These are phyloP conservation scores for Oophaga pumilio DNA, from an alignment of 2,113 vertebrate genomes.

Conservation along the genomic window DNA sequence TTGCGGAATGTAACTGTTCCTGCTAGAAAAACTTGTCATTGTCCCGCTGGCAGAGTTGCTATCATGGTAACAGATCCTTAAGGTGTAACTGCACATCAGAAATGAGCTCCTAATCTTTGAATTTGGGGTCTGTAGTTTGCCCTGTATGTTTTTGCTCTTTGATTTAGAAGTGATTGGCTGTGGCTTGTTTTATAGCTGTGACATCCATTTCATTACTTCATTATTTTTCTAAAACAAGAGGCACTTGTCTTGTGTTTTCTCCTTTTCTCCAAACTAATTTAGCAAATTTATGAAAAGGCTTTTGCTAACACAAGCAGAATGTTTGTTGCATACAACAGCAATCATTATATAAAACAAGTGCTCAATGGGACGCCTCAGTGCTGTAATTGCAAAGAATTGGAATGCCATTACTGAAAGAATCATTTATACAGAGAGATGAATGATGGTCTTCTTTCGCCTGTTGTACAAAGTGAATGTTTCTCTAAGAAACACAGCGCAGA, in stretches of 20 bases:
- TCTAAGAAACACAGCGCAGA: not conserved
- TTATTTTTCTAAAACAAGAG: slow-evolving; percentile 31
- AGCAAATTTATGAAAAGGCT: not conserved
- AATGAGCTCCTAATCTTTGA: too few relatives aligned
- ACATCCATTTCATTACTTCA: slow-evolving; percentile 43
- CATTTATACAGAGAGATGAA: slow-evolving; percentile 31
- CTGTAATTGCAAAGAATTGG: slow-evolving; percentile 57
- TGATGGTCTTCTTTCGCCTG: not conserved
- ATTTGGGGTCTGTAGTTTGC: not conserved
- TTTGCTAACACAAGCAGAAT: slow-evolving; percentile 51
- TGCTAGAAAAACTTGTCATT: too few relatives aligned
- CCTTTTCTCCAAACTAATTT: slow-evolving; percentile 52
- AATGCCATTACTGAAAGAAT: slow-evolving; percentile 56
- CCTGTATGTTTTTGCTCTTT: not conserved
- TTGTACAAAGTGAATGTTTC: not conserved
- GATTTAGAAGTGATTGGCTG: not conserved
- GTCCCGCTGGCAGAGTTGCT: too few relatives aligned
- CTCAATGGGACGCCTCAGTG: slow-evolving; percentile 54
- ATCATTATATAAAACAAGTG: slow-evolving; percentile 57
- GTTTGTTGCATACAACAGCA: slow-evolving; percentile 21
- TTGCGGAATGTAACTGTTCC: too few relatives aligned
- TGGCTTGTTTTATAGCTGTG: not conserved
- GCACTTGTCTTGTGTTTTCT: slow-evolving; percentile 44
- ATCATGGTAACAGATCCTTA: too few relatives aligned
- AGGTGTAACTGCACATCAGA: too few relatives aligned